These are phyloP conservation scores for Orbicella faveolata DNA, from an alignment of 64 coral and sea anemone species.

Conservation along the genomic window DNA sequence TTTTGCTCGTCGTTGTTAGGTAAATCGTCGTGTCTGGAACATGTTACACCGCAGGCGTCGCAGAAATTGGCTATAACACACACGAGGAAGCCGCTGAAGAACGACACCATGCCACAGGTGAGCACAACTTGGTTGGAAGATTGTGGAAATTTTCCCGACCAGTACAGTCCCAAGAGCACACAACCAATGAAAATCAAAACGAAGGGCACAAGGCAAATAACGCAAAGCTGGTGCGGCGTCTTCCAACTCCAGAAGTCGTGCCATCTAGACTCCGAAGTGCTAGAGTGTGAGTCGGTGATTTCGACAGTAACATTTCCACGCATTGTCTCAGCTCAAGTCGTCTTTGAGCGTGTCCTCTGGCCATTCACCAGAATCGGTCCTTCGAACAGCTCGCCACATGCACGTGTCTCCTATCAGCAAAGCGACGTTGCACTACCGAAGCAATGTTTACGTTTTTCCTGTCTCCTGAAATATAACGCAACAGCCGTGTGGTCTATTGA, in stretches of 20 bases:
- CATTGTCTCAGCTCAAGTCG: not conserved
- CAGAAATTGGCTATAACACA: slow-evolving; percentile 46
- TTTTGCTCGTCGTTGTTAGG: not conserved
- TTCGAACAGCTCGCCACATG: not conserved
- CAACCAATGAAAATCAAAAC: slow-evolving; percentile 35
- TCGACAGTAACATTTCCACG: not conserved
- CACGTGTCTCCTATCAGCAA: slow-evolving; percentile 6
- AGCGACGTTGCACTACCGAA: not conserved
- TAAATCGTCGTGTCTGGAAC: slow-evolving; percentile 3
- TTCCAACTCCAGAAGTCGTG: slow-evolving; percentile 15
- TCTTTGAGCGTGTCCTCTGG: not conserved
- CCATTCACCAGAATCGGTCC: not conserved
- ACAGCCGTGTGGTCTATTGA: not conserved
- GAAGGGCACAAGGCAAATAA: slow-evolving; percentile 16
- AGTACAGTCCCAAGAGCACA: slow-evolving; percentile 3
- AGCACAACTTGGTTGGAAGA: slow-evolving; percentile 9
- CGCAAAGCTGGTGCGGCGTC: not conserved
- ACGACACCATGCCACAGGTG: slow-evolving; percentile 21
- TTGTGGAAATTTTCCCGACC: slow-evolving; percentile 9
- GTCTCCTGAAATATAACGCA: slow-evolving; percentile 9
- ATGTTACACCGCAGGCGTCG: slow-evolving; percentile 33
- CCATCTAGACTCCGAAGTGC: not conserved
- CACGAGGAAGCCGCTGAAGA: slow-evolving; percentile 27
- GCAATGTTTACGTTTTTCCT: slow-evolving; percentile 33
- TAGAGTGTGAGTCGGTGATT: not conserved